Percentiles rank a stretch among this genome's conserved stretches.
phyloP scores from a whole-genome alignment of 2,888 invertebrate genomes.

The Steinernema carpocapsae region DNA sequence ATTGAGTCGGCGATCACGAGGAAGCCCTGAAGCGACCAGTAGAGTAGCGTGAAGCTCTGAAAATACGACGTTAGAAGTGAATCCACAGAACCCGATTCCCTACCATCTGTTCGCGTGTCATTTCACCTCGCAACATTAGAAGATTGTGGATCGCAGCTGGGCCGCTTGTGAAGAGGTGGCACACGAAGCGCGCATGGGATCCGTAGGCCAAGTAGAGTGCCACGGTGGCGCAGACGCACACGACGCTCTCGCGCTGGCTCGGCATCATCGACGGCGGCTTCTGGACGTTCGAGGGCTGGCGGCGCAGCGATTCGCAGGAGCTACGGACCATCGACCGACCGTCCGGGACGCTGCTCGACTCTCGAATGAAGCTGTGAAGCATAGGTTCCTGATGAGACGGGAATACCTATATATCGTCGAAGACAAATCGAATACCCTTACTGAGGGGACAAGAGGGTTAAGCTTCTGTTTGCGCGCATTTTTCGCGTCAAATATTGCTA shows the following conservation, averaged over 20 bases:
- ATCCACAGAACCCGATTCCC: not conserved
- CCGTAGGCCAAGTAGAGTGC: conserved; percentile 14
- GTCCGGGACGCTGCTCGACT: not conserved
- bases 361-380: no score
- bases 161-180: not conserved
- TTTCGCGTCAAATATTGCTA: no score
- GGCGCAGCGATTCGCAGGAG: not conserved
- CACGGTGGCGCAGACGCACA: not conserved
- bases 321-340: not conserved
- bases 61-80: not conserved
- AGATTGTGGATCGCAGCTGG: conserved; percentile 1
- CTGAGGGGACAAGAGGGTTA: no score
- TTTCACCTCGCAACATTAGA: not conserved
- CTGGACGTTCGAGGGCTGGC: not conserved
- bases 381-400: no score
- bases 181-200: not conserved
- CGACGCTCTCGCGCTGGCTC: not conserved
- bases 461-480: no score
- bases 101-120: not conserved
- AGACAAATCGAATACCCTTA: no score
- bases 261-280: not conserved
- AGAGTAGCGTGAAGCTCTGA: not conserved
- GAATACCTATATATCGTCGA: no score
- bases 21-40: not conserved
- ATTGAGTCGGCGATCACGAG: conserved; percentile 4